Base-by-base conservation (phyloP, 2,797 vertebrate species). In the Choloepus didactylus region DNA sequence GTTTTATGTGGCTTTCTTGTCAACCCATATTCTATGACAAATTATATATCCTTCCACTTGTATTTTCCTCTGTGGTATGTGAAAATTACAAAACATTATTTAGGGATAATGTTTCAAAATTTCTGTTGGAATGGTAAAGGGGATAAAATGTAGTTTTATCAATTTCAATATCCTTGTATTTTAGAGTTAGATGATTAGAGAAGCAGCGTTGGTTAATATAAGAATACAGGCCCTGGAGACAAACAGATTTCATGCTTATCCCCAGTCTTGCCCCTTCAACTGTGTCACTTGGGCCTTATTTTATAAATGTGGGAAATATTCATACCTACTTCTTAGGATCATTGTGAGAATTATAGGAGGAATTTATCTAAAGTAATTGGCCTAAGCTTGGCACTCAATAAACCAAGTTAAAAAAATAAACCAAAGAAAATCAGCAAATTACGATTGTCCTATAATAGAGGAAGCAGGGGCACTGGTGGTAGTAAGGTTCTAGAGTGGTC, bases 161-260 rank as follows among this genome's bases (percentile, higher is more conserved):
- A 8, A 10, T 77, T 89, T 86, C 64, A 73, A 10, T 64, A 62
- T 27, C 64, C 29, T 76, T 67, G 27, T 46, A 73, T 70, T 87
- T 94, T 76, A 80, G 54, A 85, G 41, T 91, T 51, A 81, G 83
- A 66, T 16, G 44, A 81, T 35, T 64, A 73, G 49, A 81, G 75
- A 87, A 95, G 51, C 18, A 62, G 10, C 27, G 2, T 27, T 95
- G 44, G 35, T 35, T 93, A 60, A 89, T 25, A 56, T 62, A 29
- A 73, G 86, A 83, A 25, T 10, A 7, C 21, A 92, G 64, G 49
- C 49, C 35, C 9, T 79, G 23, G 16, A 60, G 27, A 54, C 44
- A 83, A 64, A 66, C 3, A 49, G 38, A 80, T 64, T 10, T 75
- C 25, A 38, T 27, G 35, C 60, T 51, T 23, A 79, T 8, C 49